Base-by-base conservation (phyloP, 2,888 invertebrate genomes). In the Temnothorax ravouxi region DNA sequence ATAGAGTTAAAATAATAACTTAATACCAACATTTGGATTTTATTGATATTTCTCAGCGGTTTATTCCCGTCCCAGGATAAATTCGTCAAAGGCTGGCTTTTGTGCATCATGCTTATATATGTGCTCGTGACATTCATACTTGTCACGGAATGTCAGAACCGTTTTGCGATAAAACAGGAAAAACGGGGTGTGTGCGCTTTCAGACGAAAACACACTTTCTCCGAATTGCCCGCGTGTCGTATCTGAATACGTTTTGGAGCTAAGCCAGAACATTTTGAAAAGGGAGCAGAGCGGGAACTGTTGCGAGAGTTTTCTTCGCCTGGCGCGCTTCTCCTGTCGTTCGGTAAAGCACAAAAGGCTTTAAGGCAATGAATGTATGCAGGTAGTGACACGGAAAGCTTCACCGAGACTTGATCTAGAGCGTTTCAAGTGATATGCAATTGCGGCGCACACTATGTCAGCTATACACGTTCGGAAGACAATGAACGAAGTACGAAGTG, bases 201-300 rank as follows among this genome's bases (percentile, higher is more conserved):
- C 64, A 47, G 71, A 87, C 64, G 79, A 84, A 86, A 84, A 80
- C 76, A 66, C 81, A 86, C 91, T 91, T 91, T 90, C 90, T 81
- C 88, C 79, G 84, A 85, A 86, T 91, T 77, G 83, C 69, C 74
- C n/a, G n/a, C n/a, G 77, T 52, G 84, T 62, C 76, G 59, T 85
- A 74, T 88, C 83, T 74, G 84, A 61, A 66, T 83, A 79, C 86
- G 79, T 84, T 88, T 75, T 91, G 90, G 90, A 80, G 13, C 18
- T 54, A 50, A 25, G 91, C 90, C 90, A 91, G 71, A 83, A 61
- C 41, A n/a, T 80, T 83, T 80, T 52, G 77, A 76, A 84, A 87
- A 87, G 71, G 72, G 25, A 83, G n/a, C 13, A 34, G 56, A 77
- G 18, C 21, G 34, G 67, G 62, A 44, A 85, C 64, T 64, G 85